Evolutionary conservation across 2,113 vertebrate genomes (phyloP).

Genomic region (Anolis carolinensis): DNA sequence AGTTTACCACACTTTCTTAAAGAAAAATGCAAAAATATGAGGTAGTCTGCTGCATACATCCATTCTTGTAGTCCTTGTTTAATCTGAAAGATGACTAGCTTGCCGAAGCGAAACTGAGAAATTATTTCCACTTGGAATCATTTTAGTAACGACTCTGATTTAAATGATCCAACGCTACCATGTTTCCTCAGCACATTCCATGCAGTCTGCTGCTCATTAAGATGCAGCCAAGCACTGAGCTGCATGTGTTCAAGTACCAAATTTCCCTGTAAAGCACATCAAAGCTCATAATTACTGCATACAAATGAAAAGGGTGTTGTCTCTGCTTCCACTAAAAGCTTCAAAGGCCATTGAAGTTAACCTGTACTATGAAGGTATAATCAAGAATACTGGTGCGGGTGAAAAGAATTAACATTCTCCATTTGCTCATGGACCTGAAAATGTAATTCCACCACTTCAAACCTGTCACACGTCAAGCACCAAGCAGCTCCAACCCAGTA

Average conservation of each 20-base stretch:
- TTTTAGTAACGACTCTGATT: not conserved
- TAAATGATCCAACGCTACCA: not conserved
- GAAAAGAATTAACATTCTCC: not conserved
- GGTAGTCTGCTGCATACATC: not conserved
- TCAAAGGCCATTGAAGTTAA: not conserved
- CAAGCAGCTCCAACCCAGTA: not conserved
- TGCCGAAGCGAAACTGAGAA: not conserved
- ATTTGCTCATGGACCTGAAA: not conserved
- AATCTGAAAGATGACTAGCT: not conserved
- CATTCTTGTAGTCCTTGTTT: not conserved
- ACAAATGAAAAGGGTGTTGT: not conserved
- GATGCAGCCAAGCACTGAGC: not conserved
- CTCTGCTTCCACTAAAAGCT: not conserved
- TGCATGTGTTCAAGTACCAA: not conserved
- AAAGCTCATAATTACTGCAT: not conserved
- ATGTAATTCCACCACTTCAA: not conserved
- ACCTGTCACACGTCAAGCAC: too few species aligned
- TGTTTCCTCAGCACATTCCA: not conserved
- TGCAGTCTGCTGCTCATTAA: not conserved
- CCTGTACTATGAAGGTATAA: not conserved
- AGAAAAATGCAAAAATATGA: not conserved
- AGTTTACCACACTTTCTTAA: not conserved
- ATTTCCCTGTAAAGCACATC: not conserved
- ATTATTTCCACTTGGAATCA: not conserved
- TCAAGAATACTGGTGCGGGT: not conserved